These are phyloP conservation scores for Rhyzopertha dominica DNA, from an alignment of 1,140 invertebrate species.

Conservation along the genomic window DNA sequence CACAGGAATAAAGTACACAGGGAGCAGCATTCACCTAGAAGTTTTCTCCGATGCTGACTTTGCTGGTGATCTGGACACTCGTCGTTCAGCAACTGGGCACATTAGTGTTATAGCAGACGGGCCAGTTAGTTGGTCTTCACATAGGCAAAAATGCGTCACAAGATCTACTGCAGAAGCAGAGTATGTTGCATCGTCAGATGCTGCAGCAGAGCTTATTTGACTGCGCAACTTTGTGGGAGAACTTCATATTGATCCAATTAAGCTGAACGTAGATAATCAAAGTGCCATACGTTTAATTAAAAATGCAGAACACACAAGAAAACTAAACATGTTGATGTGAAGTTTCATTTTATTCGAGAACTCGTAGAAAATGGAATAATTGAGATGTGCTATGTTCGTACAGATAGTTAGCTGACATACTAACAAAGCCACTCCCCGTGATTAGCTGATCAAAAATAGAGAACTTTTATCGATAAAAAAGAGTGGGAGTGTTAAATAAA, in stretches of 20 bases:
- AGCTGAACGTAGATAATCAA: slow-evolving; percentile 17
- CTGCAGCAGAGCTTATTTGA: slow-evolving; percentile 38
- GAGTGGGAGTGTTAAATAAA: too few relatives aligned
- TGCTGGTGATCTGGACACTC: slow-evolving; percentile 35
- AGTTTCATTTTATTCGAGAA: slow-evolving; percentile 25
- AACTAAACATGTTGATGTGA: slow-evolving; percentile 37
- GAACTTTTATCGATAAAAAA: too few relatives aligned
- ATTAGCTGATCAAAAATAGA: too few relatives aligned
- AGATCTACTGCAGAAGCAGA: slow-evolving; percentile 46
- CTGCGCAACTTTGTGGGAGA: slow-evolving; percentile 32
- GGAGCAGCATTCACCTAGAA: background rate
- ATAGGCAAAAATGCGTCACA: slow-evolving; percentile 39
- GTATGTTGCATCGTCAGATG: slow-evolving; percentile 35
- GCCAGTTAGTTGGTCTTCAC: slow-evolving; percentile 39
- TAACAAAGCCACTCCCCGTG: slow-evolving; percentile 10
- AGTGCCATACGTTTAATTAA: slow-evolving; percentile 41
- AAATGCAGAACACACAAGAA: slow-evolving; percentile 43
- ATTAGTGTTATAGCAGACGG: slow-evolving; percentile 29
- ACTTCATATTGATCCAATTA: slow-evolving; percentile 10
- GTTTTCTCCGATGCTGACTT: slow-evolving; percentile 39
- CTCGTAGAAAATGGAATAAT: slow-evolving; percentile 17
- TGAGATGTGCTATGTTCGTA: slow-evolving; percentile 10
- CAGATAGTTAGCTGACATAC: slow-evolving; percentile 10
- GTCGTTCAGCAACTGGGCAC: slow-evolving; percentile 37
- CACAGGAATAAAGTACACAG: slow-evolving; percentile 1